Evolutionary conservation across 2,888 invertebrate genomes (phyloP).

Genomic region (Nomada ruficornis): DNA sequence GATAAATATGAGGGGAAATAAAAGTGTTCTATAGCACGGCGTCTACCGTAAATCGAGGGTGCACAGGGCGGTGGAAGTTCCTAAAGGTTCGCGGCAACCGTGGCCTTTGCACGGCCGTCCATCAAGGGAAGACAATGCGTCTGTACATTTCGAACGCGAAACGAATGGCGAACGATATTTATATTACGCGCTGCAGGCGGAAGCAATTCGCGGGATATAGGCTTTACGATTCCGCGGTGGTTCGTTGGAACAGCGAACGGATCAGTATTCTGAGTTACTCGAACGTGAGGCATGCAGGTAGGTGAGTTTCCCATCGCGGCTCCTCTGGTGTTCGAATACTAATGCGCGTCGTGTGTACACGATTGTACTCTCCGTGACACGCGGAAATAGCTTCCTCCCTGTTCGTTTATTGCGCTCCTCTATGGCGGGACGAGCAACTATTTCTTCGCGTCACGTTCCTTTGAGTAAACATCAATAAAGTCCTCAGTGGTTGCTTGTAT

Average conservation of each 20-base stretch:
- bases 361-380: conserved; percentile 66
- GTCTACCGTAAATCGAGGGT: background rate
- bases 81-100: background rate
- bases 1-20: too few relatives aligned
- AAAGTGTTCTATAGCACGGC: background rate
- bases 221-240: conserved; percentile 56
- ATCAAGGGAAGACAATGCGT: conserved; percentile 43
- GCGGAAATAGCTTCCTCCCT: conserved; percentile 62
- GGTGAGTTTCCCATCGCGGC: conserved; percentile 69
- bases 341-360: conserved; percentile 62
- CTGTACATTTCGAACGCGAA: conserved; percentile 44
- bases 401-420: conserved; percentile 34
- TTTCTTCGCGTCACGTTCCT: conserved; percentile 49
- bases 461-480: conserved; percentile 30
- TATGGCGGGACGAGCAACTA: conserved; percentile 38
- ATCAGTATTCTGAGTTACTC: conserved; percentile 64
- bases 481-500: background rate
- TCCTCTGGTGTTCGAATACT: conserved; percentile 67
- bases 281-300: conserved; percentile 60
- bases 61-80: background rate
- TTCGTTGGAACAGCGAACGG: conserved; percentile 50
- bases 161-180: conserved; percentile 59
- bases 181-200: conserved; percentile 33
- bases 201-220: conserved; percentile 54
- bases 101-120: background rate